A percentile compares a stretch with the other conserved stretches of the same genome.
Conservation (phyloP, 2,888 invertebrate genomes). For the Xestia sexstrigata region DNA sequence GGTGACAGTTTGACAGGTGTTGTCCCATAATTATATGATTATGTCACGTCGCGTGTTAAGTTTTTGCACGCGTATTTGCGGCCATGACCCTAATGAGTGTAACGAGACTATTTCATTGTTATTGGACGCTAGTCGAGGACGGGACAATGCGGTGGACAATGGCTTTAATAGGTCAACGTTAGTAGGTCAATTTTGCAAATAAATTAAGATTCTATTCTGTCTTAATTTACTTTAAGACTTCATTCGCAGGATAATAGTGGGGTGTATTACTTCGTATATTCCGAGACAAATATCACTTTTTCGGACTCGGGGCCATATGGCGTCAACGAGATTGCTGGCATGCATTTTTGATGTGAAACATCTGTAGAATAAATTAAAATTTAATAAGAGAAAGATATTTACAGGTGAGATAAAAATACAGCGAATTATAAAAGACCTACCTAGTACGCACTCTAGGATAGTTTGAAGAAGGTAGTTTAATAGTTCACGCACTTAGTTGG, state of each 20-base stretch:
- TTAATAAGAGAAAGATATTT: no score
- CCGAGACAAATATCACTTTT: background rate
- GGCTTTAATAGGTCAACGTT: conserved; percentile 1
- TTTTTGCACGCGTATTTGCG: conserved; percentile 74
- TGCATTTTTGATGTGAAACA: no score
- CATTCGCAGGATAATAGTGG: background rate
- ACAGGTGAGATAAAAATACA: no score
- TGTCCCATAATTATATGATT: conserved; percentile 27
- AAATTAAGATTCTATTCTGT: background rate
- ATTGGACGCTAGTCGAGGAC: no score
- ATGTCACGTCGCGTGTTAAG: conserved; percentile 60
- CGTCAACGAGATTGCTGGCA: background rate
- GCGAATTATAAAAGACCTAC: no score
- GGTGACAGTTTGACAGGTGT: conserved; percentile 47
- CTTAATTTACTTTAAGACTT: background rate
- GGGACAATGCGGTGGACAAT: no score
- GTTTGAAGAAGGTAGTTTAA: no score
- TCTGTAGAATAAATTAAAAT: no score
- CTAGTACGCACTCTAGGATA: no score
- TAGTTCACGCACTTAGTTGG: no score
- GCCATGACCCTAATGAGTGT: conserved; percentile 73
- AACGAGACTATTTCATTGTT: conserved; percentile 45
- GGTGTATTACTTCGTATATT: background rate
- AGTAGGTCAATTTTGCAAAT: conserved; percentile 11
- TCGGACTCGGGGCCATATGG: background rate